Percentiles rank a stretch among this genome's conserved stretches.
Conservation (phyloP, 1,140 invertebrate genomes). For the Penaeus vannamei region DNA sequence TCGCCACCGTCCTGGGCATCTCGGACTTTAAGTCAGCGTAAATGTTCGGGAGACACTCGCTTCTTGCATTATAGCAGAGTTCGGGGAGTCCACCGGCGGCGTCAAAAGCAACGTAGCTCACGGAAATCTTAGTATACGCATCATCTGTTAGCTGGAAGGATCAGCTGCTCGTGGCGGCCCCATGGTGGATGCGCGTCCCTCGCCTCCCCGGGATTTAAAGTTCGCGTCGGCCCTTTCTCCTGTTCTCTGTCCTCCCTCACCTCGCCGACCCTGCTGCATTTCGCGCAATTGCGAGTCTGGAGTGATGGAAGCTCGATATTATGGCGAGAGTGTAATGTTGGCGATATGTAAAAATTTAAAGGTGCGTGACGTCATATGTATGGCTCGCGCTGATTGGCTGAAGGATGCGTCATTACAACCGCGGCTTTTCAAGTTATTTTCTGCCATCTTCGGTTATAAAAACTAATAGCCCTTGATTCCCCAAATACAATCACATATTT, state of each 20-base stretch:
- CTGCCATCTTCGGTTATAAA: neutral
- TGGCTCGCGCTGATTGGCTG: conserved; percentile 14
- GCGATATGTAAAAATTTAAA: conserved; percentile 1
- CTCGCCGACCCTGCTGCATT: neutral
- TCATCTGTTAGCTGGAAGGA: conserved; percentile 28
- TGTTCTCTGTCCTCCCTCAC: neutral
- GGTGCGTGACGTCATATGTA: neutral
- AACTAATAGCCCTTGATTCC: neutral
- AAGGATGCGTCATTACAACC: conserved; percentile 8
- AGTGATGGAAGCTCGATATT: neutral
- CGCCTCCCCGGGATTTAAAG: neutral
- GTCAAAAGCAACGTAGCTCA: neutral
- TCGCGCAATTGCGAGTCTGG: neutral
- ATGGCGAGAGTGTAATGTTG: neutral
- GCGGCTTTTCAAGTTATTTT: conserved; percentile 1
- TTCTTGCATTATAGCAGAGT: conserved; percentile 41
- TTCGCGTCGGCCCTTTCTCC: neutral
- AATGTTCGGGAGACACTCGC: neutral
- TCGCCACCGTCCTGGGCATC: conserved; percentile 49
- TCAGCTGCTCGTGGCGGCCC: conserved; percentile 46
- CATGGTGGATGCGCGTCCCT: conserved; percentile 28
- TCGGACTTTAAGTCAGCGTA: conserved; percentile 26
- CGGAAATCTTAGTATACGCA: conserved; percentile 53
- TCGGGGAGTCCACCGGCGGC: neutral
- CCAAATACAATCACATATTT: neutral